Evolutionary conservation across 2,113 vertebrate genomes (phyloP), one percentile per base, ranked within the genome.

Genomic region (Salminus brasiliensis): DNA sequence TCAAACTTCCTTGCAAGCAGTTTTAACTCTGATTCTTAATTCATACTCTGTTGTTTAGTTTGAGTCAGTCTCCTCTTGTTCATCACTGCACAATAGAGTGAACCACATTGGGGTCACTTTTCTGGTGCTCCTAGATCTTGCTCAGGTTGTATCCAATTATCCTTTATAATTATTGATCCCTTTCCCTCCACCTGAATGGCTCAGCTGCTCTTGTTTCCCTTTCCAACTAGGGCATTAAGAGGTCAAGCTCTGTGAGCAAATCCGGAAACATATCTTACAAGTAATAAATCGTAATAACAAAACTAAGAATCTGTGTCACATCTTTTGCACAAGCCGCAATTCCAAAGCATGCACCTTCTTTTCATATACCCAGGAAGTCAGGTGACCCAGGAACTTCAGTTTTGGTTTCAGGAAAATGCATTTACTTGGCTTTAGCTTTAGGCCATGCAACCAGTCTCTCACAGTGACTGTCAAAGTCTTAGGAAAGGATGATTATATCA

Each of bases 221-320:
- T n/a, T n/a, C n/a, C n/a, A n/a, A 80, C 16, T 5, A 76, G 30
- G 0, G 34, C 53, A 57, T 79, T 52, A 0, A 81, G 27, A 7
- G 47, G 34, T 12, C 15, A 9, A 3, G 25, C 78, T 16, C 60
- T 11, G 0, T 79, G 55, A 0, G 49, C 43, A 6, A 66, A 72
- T 18, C 1, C 1, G 9, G 68, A 57, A 21, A 72, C 43, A 36
- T 68, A 78, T 0, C 30, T 3, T n/a, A n/a, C 5, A 69, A 0
- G 11, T 81, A 74, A 36, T 84, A 81, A 7, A 25, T 53, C 74
- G n/a, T n/a, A n/a, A n/a, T n/a, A n/a, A 78, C 73, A 18, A 84
- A 78, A 1, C 68, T 63, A 6, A 76, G 15, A 2, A 80, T 43
- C 21, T 72, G 55, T 25, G 72, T 71, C 7, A 76, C 72, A n/a